These are phyloP conservation scores for Ceyx erithaca DNA, from an alignment of 2,797 vertebrate genomes.

Conservation along the genomic window DNA sequence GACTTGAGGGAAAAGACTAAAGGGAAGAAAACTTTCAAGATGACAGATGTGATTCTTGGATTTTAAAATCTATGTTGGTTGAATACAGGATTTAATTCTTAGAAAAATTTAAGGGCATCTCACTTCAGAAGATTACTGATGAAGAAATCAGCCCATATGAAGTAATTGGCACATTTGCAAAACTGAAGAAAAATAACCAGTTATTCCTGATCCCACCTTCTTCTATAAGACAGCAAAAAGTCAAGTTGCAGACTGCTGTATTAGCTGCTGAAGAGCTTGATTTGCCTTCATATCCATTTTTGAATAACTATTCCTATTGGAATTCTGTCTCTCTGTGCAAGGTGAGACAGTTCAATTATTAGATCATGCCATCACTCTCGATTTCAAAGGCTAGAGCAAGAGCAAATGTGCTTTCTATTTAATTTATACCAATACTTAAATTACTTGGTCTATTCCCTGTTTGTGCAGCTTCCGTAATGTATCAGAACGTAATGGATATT, in stretches of 20 bases:
- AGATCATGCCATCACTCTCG: conserved; percentile 40
- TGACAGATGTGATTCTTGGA: background rate
- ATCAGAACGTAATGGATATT: conserved; percentile 31
- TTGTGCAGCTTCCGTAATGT: background rate
- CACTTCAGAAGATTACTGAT: background rate
- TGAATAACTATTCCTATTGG: conserved; percentile 29
- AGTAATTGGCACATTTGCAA: background rate
- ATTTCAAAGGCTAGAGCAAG: conserved; percentile 44
- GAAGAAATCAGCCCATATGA: background rate
- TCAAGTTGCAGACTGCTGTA: background rate
- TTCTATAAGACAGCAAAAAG: background rate
- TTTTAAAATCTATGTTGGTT: background rate
- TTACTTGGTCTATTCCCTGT: conserved; percentile 42
- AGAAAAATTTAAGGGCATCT: background rate
- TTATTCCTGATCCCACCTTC: background rate
- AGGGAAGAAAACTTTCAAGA: background rate
- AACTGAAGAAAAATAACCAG: background rate
- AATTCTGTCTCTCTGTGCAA: conserved; percentile 53
- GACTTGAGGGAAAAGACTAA: background rate
- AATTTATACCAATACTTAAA: conserved; percentile 68
- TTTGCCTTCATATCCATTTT: conserved; percentile 5
- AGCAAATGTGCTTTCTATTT: conserved; percentile 59
- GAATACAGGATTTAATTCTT: background rate
- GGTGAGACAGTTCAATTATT: conserved; percentile 58
- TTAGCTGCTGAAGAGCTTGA: background rate